Evolutionary conservation across 2,888 invertebrate genomes (phyloP).

Genomic region (Pachliopta kotzebuea): DNA sequence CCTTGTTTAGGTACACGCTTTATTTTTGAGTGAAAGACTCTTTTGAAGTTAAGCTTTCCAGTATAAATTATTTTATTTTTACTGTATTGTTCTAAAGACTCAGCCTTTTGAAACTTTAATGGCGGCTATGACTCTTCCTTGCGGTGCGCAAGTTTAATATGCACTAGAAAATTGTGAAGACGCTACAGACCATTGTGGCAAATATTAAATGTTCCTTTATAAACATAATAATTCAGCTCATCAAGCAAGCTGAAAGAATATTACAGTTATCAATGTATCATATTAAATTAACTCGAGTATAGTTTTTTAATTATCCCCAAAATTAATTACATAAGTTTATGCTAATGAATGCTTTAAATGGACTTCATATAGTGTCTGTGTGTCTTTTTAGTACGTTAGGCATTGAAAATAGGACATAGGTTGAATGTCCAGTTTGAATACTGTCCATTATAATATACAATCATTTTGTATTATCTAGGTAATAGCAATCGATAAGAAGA

Average conservation of each 20-base stretch:
- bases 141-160: conserved; percentile 62
- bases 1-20: conserved; percentile 81
- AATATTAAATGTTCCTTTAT: conserved; percentile 16
- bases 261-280: background rate
- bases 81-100: conserved; percentile 75
- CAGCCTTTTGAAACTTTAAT: conserved; percentile 72
- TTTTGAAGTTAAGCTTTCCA: conserved; percentile 80
- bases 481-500: too few species aligned
- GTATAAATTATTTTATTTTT: conserved; percentile 80
- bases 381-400: background rate
- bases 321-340: background rate
- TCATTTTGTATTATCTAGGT: too few species aligned
- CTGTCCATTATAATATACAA: too few species aligned
- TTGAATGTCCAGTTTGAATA: too few species aligned
- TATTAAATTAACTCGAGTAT: too few species aligned
- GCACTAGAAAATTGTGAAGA: conserved; percentile 33
- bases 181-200: conserved; percentile 18
- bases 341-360: background rate
- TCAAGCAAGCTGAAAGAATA: background rate
- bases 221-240: background rate
- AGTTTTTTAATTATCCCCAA: too few species aligned
- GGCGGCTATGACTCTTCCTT: conserved; percentile 61
- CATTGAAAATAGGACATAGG: background rate
- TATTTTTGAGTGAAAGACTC: conserved; percentile 80
- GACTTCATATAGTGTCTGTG: background rate